Percentiles rank a stretch among this genome's conserved stretches.
Evolutionary conservation across 2,797 vertebrate species (phyloP).

Genomic region (Rhinatrema bivittatum): DNA sequence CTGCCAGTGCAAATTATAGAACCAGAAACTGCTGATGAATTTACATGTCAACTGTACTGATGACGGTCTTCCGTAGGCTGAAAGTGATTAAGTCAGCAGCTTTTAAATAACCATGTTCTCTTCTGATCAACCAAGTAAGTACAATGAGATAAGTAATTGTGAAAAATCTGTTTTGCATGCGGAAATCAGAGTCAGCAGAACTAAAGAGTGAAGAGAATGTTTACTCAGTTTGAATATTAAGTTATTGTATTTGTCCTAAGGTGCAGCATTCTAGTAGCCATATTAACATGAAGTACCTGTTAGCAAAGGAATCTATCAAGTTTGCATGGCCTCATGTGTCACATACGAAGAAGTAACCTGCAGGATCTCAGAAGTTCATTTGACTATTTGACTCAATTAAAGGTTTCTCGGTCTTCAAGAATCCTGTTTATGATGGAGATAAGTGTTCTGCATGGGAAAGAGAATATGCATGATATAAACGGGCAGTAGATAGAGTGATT

Average conservation of each 20-base stretch:
- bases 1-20: conserved; percentile 8
- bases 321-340: no score
- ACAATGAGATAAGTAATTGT: not conserved
- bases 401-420: no score
- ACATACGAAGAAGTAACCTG: no score
- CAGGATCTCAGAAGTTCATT: no score
- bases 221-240: conserved; percentile 19
- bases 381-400: no score
- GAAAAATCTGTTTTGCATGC: not conserved
- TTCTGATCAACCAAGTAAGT: not conserved
- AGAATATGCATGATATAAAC: no score
- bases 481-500: no score
- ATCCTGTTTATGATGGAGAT: no score
- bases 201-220: no score
- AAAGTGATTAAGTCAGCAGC: conserved; percentile 3
- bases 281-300: no score
- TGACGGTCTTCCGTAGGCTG: not conserved
- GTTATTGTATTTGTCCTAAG: conserved; percentile 8
- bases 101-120: conserved; percentile 1
- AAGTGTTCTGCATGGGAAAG: no score
- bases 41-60: not conserved
- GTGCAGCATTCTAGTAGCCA: not conserved
- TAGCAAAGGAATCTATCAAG: no score
- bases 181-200: not conserved
- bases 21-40: conserved; percentile 2